A percentile compares a stretch with the other conserved stretches of the same genome.
These are phyloP conservation scores for Haemorhous mexicanus DNA, from an alignment of 2,113 vertebrate species.

Conservation along the genomic window DNA sequence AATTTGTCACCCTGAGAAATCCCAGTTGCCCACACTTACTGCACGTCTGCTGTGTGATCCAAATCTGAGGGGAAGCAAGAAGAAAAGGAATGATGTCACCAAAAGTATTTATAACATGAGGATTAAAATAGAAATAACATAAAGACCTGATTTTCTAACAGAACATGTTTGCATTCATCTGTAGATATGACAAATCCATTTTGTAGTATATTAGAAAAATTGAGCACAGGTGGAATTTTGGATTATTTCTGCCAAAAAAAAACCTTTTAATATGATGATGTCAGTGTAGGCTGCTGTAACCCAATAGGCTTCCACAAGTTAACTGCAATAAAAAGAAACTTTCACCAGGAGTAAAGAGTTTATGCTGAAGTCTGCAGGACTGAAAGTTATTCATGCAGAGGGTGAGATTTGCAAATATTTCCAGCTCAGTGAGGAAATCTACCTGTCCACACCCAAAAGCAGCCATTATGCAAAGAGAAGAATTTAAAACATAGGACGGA, in stretches of 20 bases:
- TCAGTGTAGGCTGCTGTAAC: neutral
- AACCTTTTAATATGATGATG: neutral
- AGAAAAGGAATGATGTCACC: neutral
- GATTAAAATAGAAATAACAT: neutral
- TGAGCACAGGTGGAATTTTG: neutral
- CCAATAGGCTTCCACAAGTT: neutral
- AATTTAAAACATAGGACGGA: neutral
- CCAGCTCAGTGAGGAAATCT: neutral
- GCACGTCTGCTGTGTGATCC: constrained; percentile 98
- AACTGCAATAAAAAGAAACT: neutral
- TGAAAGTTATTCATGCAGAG: neutral
- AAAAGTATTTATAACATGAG: neutral
- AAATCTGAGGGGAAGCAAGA: constrained; percentile 79
- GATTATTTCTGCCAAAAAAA: neutral
- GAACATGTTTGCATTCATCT: neutral
- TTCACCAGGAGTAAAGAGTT: neutral
- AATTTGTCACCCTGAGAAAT: neutral
- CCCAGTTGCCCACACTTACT: constrained; percentile 82
- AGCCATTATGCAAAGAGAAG: neutral
- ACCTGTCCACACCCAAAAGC: neutral
- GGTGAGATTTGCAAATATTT: neutral
- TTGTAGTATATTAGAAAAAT: neutral
- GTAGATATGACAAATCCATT: neutral
- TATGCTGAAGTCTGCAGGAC: neutral
- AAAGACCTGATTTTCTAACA: neutral